Conservation (phyloP, 53 echinoderm and acorn worm species). For the Holothuria leucospilota region DNA sequence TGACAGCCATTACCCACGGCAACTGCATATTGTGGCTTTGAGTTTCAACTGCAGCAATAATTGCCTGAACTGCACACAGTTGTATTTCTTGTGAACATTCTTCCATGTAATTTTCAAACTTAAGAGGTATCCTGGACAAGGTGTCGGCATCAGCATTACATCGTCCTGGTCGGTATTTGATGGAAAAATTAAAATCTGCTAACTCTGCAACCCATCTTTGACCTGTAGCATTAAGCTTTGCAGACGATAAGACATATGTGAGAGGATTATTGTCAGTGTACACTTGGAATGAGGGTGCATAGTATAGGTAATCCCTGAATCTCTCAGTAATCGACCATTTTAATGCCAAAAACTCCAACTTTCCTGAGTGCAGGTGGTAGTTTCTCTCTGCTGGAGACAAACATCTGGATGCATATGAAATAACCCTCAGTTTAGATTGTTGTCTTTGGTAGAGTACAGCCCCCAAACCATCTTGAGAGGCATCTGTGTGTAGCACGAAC, state of each 20-base stretch:
- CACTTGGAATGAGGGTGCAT: slow-evolving; percentile 3
- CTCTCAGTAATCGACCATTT: slow-evolving; percentile 35
- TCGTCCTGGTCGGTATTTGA: slow-evolving; percentile 43
- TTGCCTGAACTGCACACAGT: not conserved
- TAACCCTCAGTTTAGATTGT: slow-evolving; percentile 35
- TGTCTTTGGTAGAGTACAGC: too few relatives aligned
- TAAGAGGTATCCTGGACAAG: not conserved
- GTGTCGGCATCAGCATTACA: too few relatives aligned
- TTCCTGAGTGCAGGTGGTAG: slow-evolving; percentile 50
- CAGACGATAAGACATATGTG: not conserved
- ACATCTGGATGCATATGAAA: slow-evolving; percentile 22
- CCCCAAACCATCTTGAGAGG: too few relatives aligned
- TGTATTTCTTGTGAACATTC: slow-evolving; percentile 22
- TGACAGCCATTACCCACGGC: slow-evolving; percentile 52
- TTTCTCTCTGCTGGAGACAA: slow-evolving; percentile 37
- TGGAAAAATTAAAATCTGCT: slow-evolving; percentile 57
- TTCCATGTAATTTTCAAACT: not conserved
- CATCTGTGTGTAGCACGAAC: slow-evolving; percentile 31
- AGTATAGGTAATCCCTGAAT: slow-evolving; percentile 47
- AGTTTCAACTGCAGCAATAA: not conserved
- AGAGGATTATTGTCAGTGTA: too few relatives aligned
- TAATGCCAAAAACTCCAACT: slow-evolving; percentile 48
- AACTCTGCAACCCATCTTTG: slow-evolving; percentile 38
- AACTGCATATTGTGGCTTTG: not conserved
- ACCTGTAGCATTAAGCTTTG: not conserved